Evolutionary conservation across 2,113 vertebrate genomes (phyloP).

Genomic region (Fulmarus glacialis): DNA sequence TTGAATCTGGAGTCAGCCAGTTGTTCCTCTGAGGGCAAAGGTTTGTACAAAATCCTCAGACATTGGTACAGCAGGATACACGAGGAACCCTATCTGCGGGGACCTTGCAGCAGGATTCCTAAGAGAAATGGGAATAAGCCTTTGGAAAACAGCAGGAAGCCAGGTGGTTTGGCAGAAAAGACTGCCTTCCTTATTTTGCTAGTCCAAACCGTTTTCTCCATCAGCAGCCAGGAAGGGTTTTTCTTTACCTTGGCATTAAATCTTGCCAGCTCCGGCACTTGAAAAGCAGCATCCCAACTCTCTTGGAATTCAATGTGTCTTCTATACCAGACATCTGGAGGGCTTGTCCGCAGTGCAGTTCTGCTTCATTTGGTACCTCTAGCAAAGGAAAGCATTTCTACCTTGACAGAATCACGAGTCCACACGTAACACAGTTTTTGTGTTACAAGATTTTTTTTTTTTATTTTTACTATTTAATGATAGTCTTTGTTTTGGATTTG

Average conservation of each 20-base stretch:
- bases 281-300: not conserved
- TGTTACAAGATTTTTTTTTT: not conserved
- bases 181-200: not conserved
- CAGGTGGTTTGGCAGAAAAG: not conserved
- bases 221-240: not conserved
- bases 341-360: not conserved
- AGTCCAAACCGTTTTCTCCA: not conserved
- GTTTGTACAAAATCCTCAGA: not conserved
- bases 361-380: not conserved
- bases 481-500: not conserved
- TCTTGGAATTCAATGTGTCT: not conserved
- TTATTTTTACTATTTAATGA: not conserved
- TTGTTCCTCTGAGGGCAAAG: not conserved
- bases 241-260: not conserved
- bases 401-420: not conserved
- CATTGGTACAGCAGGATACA: rapidly evolving
- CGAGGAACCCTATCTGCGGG: not conserved
- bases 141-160: not conserved
- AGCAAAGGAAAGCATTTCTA: not conserved
- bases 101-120: not conserved
- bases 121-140: not conserved
- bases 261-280: not conserved
- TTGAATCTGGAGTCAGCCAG: not conserved
- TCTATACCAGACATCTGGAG: not conserved
- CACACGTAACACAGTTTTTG: rapidly evolving